phyloP scores from a whole-genome alignment of 2,888 invertebrate species.

The Colostygia pectinataria region DNA sequence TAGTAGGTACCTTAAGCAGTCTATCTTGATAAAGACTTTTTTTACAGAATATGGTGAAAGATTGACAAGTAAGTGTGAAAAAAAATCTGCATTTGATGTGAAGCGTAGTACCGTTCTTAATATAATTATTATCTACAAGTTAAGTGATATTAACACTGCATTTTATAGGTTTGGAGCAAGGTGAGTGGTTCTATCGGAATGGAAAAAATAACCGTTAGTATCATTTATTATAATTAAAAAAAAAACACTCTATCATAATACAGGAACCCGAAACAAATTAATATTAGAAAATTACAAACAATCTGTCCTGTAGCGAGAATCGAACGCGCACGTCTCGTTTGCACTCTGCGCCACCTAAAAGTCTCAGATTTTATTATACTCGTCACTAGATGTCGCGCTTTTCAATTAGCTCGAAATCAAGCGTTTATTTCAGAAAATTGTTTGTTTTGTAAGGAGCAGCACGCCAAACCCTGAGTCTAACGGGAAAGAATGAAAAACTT shows the following conservation, averaged over 20 bases:
- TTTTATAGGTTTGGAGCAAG: slow-evolving; percentile 2
- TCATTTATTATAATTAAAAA: too few species aligned
- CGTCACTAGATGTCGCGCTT: background rate
- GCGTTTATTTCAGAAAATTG: background rate
- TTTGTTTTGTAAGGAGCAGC: background rate
- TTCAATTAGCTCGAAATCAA: background rate
- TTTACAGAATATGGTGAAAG: slow-evolving; percentile 11
- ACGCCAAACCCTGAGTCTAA: background rate
- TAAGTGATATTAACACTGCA: background rate
- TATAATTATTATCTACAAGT: too few species aligned
- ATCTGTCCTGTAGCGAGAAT: too few species aligned
- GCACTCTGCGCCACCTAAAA: too few species aligned
- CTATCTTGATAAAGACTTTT: background rate
- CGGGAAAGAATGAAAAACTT: background rate
- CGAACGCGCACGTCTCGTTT: too few species aligned
- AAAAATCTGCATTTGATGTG: background rate
- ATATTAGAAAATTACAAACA: too few species aligned
- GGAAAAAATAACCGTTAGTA: background rate
- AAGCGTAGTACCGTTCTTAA: too few species aligned
- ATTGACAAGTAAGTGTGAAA: slow-evolving; percentile 7
- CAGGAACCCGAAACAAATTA: too few species aligned
- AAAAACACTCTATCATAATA: too few species aligned
- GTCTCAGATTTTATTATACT: background rate
- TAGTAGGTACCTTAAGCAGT: too few species aligned
- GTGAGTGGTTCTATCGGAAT: background rate